Evolutionary conservation across 2,797 vertebrate genomes (phyloP).

Genomic region (Ammospiza maritima): DNA sequence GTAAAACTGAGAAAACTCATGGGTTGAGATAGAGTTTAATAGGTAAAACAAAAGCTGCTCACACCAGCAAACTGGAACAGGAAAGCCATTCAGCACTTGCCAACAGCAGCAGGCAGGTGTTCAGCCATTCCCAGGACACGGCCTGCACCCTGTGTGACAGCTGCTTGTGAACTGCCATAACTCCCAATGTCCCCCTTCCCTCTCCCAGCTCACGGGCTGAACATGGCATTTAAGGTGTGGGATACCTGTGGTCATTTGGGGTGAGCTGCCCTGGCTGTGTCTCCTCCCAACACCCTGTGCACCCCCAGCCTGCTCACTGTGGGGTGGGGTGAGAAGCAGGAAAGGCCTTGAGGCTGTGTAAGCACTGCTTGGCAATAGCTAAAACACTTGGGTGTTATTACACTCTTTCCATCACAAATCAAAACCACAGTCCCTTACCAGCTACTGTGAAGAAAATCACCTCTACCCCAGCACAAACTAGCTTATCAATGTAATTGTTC

Average conservation of each 20-base stretch:
- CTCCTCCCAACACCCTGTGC: neutral
- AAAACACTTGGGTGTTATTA: neutral
- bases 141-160: neutral
- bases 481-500: neutral
- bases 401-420: neutral
- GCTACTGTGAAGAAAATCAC: neutral
- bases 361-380: neutral
- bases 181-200: neutral
- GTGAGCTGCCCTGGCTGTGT: neutral
- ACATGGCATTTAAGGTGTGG: rapidly evolving
- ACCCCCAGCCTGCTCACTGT: neutral
- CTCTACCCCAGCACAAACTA: neutral
- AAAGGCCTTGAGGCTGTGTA: neutral
- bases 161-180: neutral
- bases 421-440: neutral
- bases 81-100: neutral
- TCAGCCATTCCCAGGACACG: neutral
- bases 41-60: neutral
- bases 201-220: neutral
- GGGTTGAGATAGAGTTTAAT: neutral
- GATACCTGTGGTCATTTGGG: neutral
- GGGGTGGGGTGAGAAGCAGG: neutral
- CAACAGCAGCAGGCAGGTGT: neutral
- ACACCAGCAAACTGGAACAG: neutral
- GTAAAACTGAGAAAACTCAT: neutral